Evolutionary conservation across 2,113 vertebrate genomes (phyloP), one percentile per base, ranked within the genome.

Genomic region (Crotalus helleri): DNA sequence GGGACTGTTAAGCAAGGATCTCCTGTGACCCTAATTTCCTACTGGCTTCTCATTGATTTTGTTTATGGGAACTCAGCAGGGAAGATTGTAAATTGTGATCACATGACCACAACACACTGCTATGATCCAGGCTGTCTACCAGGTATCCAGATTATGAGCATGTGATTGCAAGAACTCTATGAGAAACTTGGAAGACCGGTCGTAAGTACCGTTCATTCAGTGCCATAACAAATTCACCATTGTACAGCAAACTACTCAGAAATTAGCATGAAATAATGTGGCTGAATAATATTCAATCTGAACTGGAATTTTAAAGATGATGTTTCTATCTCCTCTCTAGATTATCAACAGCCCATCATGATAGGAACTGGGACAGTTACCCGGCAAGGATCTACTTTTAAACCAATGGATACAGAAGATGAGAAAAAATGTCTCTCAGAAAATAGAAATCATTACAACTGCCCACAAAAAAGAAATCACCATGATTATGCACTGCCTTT

Each of bases 371-470:
- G 97, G 29, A 98, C 97, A 0, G 98, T 98, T 49, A 97, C 97
- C 4, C 96, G 98, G 90, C 98, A 98, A 95, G 98, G 98, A 95
- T 99, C 98, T 89, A 99, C 98, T 85, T 99, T 99, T 96, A 97
- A 98, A 90, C 98, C 98, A 46, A 97, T 98, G 96, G 98, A 99
- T 95, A 94, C 95, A 0, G 97, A 98, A 15, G 89, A 95, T 0
- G 96, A 95, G 15, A 95, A 95, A 10, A 92, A 93, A 12, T 64
- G 61, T 4, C 93, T 91, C 9, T 11, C 90, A 0, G 97, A 98
- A 51, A 94, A 95, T 0, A 69, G 96, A 57, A 95, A 96, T 33
- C 98, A 98, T 96, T 99, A 98, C 7, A 97, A 96, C 96, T 97
- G 97, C 93, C 97, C 98, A 0, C 98, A 96, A 13, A 96, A 96